Base-by-base conservation (phyloP, 1,140 invertebrate genomes). In the Platyura marginata region DNA sequence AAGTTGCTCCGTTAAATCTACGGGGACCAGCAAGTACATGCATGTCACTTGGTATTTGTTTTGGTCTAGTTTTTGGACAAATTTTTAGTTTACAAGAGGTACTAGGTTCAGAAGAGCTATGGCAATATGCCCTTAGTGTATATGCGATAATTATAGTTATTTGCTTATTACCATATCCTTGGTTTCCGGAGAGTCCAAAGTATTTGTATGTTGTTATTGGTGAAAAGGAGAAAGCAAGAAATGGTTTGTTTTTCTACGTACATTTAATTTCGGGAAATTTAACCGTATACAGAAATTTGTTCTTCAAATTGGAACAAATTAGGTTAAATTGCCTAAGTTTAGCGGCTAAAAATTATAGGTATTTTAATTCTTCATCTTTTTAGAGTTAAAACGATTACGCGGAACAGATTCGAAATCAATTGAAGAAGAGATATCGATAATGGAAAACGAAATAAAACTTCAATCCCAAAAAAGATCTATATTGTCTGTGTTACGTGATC, bases 161-260 rank as follows among this genome's bases (percentile, higher is more conserved):
- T 29, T 62, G 70, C 54, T 63, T 68, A 40, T 57, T 76, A 15
- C 56, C 70, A 3, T 59, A 79, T n/a, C 70, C 67, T 44, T 57
- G 74, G 44, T 67, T 85, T 49, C 84, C 85, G 0, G 85, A 89
- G 57, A 88, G 83, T 65, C 87, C 87, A 1, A 86, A 87, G 56
- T 90, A 77, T 61, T 63, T 90, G 16, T 85, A 71, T 51, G 67
- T 81, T 23, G 67, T 84, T 13, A 74, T 68, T 53, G 66, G 67
- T 40, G 56, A 82, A 47, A 68, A 69, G 40, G 59, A 68, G 21
- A 59, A 57, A 45, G 81, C 81, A 29, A 44, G 43, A 1, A 37
- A 40, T n/a, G n/a, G n/a, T n/a, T n/a, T n/a, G n/a, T n/a, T n/a
- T n/a, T n/a, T n/a, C n/a, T n/a, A n/a, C n/a, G n/a, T n/a, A n/a